Conservation (phyloP, 2,797 vertebrate species). For the Sebastes itinus region DNA sequence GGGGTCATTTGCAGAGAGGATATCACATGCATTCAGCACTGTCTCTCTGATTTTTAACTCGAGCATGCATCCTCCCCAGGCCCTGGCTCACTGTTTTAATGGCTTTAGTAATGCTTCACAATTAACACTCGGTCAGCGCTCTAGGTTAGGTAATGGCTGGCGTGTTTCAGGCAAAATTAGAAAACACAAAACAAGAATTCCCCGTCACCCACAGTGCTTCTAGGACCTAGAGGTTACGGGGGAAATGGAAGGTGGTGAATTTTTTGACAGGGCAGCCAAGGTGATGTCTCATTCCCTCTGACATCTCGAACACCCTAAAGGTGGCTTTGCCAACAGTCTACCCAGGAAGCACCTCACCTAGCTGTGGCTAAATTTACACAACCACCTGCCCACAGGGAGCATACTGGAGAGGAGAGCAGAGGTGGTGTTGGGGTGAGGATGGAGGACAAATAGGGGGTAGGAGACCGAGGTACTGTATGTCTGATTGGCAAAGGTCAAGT, state of each 20-base stretch:
- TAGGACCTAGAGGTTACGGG: slow-evolving; percentile 69
- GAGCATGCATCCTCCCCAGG: slow-evolving; percentile 59
- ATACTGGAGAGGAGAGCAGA: slow-evolving; percentile 54
- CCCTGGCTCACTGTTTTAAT: slow-evolving; percentile 76
- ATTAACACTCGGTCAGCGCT: slow-evolving; percentile 77
- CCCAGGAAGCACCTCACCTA: slow-evolving; percentile 82
- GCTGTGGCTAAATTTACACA: slow-evolving; percentile 81
- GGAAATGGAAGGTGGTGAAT: slow-evolving; percentile 81
- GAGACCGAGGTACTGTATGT: slow-evolving; percentile 4
- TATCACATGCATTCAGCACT: slow-evolving; percentile 54
- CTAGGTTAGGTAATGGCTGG: slow-evolving; percentile 65
- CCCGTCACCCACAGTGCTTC: slow-evolving; percentile 65
- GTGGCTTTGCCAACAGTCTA: slow-evolving; percentile 76
- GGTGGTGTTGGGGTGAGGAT: slow-evolving; percentile 45
- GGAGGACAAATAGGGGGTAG: slow-evolving; percentile 26
- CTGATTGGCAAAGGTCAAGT: slow-evolving; percentile 3
- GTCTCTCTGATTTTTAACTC: slow-evolving; percentile 62
- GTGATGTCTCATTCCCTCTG: slow-evolving; percentile 82
- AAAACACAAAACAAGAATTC: slow-evolving; percentile 73
- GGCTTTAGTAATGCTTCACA: slow-evolving; percentile 77
- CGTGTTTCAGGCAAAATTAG: slow-evolving; percentile 75
- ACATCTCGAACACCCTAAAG: slow-evolving; percentile 82
- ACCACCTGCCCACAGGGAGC: slow-evolving; percentile 79
- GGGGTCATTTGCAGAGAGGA: slow-evolving; percentile 43
- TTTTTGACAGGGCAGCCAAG: slow-evolving; percentile 79